Evolutionary conservation across 2,888 invertebrate genomes (phyloP).

Genomic region (Euplagia quadripunctaria): DNA sequence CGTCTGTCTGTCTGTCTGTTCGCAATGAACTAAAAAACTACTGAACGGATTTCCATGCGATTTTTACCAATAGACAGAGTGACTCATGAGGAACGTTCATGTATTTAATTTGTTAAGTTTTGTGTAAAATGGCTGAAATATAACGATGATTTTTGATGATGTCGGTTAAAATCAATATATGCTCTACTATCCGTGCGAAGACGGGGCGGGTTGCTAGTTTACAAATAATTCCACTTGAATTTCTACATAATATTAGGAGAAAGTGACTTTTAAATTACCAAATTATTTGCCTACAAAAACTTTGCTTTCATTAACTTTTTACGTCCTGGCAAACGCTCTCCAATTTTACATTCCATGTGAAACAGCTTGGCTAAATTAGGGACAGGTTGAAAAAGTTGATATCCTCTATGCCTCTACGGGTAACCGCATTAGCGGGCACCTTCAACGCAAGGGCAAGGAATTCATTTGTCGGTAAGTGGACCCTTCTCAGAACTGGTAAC

Average conservation of each 20-base stretch:
- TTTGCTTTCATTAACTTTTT: not conserved
- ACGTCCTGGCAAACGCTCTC: not conserved
- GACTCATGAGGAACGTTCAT: no score
- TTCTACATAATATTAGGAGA: not conserved
- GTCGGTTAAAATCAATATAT: no score
- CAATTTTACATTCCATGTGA: not conserved
- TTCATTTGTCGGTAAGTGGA: not conserved
- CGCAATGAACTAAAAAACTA: no score
- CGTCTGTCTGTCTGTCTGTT: no score
- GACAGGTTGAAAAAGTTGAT: conserved; percentile 7
- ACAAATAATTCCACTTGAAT: not conserved
- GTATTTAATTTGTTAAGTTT: no score
- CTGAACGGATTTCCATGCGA: no score
- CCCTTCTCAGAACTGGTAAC: not conserved
- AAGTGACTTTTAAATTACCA: not conserved
- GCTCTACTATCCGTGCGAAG: no score
- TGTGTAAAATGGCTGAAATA: no score
- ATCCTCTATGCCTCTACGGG: not conserved
- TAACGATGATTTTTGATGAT: no score
- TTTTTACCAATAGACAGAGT: no score
- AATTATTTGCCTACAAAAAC: not conserved
- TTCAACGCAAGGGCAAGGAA: not conserved
- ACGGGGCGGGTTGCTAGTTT: no score
- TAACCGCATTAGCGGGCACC: conserved; percentile 5
- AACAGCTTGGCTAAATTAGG: conserved; percentile 4